A percentile compares a stretch with the other conserved stretches of the same genome.
Evolutionary conservation across 2,113 vertebrate species (phyloP).

Genomic region (Corythornis cristatus): DNA sequence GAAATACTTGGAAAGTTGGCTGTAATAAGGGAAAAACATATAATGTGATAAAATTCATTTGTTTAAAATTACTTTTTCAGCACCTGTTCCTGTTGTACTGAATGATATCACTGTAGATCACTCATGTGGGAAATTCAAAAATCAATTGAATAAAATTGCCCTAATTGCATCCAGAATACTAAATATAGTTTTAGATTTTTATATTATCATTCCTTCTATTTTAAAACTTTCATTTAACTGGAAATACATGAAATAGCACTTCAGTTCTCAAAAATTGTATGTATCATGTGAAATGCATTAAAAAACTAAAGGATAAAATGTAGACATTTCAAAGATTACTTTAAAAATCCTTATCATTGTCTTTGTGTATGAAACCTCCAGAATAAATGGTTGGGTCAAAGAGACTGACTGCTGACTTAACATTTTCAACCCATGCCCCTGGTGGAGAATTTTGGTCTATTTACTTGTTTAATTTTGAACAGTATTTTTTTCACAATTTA

Average conservation of each 20-base stretch:
- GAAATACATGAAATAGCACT: conserved; percentile 17
- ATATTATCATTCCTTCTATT: conserved; percentile 1
- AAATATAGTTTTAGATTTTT: conserved; percentile 37
- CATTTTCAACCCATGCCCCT: not conserved
- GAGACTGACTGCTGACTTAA: not conserved
- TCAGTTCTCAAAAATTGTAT: conserved; percentile 10
- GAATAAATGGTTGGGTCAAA: not conserved
- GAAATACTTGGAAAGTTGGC: conserved; percentile 14
- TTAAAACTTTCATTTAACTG: conserved; percentile 24
- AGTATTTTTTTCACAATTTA: not conserved
- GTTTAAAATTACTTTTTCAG: conserved; percentile 29
- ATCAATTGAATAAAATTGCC: conserved; percentile 28
- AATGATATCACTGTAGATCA: conserved; percentile 20
- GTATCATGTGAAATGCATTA: not conserved
- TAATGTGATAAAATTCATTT: conserved; percentile 50
- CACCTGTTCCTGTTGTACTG: conserved; percentile 25
- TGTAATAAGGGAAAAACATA: conserved; percentile 22
- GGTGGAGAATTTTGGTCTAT: not conserved
- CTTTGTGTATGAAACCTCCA: not conserved
- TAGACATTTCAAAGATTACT: not conserved
- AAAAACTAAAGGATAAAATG: not conserved
- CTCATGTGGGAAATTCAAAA: conserved; percentile 25
- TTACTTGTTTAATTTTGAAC: not conserved
- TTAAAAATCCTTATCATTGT: not conserved
- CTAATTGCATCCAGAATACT: conserved; percentile 37